phyloP scores from a whole-genome alignment of 2,113 vertebrate genomes.

The Phylloscopus trochiloides region DNA sequence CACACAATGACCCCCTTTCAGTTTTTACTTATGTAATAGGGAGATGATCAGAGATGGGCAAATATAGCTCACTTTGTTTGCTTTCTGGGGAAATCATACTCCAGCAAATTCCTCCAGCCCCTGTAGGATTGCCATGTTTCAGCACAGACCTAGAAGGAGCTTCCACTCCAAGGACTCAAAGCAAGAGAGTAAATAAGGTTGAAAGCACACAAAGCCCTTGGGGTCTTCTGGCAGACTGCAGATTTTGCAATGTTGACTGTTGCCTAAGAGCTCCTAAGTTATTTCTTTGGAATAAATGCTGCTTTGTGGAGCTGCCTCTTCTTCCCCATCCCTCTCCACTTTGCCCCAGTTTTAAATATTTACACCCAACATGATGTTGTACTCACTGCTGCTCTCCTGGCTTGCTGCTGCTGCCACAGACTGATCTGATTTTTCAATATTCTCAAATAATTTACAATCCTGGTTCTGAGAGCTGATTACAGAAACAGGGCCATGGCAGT shows the following conservation, averaged over 20 bases:
- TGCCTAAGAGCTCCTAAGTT: slow-evolving; percentile 46
- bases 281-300: slow-evolving; percentile 3
- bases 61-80: not conserved
- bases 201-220: slow-evolving; percentile 21
- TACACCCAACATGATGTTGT: not conserved
- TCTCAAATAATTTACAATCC: not conserved
- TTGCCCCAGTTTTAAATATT: not conserved
- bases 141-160: not conserved
- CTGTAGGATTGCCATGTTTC: not conserved
- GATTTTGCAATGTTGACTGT: slow-evolving; percentile 51
- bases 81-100: not conserved
- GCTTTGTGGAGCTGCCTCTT: not conserved
- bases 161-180: slow-evolving; percentile 16
- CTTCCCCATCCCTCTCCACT: not conserved
- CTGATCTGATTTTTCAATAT: not conserved
- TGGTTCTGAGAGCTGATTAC: not conserved
- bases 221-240: slow-evolving; percentile 4
- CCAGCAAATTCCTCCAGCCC: not conserved
- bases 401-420: not conserved
- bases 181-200: slow-evolving; percentile 50
- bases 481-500: not conserved
- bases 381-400: rapidly evolving
- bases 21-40: not conserved
- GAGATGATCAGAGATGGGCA: not conserved
- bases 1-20: not conserved